Base-by-base conservation (phyloP, 2,113 vertebrate species). In the Stomatorhinus ivindoensis region DNA sequence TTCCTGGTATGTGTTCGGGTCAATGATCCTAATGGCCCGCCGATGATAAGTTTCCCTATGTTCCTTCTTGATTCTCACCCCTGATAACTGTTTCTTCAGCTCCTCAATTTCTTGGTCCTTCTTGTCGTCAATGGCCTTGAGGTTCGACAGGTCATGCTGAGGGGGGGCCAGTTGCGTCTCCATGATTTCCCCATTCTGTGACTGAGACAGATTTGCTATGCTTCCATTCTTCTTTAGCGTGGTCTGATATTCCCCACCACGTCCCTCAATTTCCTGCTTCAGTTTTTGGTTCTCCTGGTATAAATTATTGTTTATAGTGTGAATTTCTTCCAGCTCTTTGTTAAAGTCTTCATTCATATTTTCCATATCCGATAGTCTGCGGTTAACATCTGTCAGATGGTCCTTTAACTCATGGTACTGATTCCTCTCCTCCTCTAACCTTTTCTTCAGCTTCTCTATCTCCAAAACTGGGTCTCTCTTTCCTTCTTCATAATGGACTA, bases 1-100 rank as follows among this genome's bases (percentile, higher is more conserved):
- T 93, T 99, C 98, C 10, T 96, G 98, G 31, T 97, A 97, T 0
- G 97, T 96, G 58, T 99, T 98, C 0, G 98, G 98, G 91, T 99
- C 98, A 0, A 99, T 99, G 92, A 99, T 96, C 13, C 99, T 98
- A 0, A 99, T 98, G 88, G 98, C 98, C 17, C 98, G 96, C 4
- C 97, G 95, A 76, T 99, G 94, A 93, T 99, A 98, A 92, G 97
- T 99, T 89, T 99, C 98, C 65, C 98, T 95, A 92, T 99, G 98
- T 83, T 99, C 98, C 87, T 96, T 96, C 95, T 98, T 99, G 91
- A 97, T 94, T 3, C 95, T 96, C 88, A 97, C 96, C 0, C 95
- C 94, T 39, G 96, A 93, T 83, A 99, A 94, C 89, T 94, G 96
- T 89, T 97, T 98, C 83, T 99, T 96, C 42, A 99, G 96, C 53